Base-by-base conservation (phyloP, 2,113 vertebrate species). In the Dromaius novaehollandiae region DNA sequence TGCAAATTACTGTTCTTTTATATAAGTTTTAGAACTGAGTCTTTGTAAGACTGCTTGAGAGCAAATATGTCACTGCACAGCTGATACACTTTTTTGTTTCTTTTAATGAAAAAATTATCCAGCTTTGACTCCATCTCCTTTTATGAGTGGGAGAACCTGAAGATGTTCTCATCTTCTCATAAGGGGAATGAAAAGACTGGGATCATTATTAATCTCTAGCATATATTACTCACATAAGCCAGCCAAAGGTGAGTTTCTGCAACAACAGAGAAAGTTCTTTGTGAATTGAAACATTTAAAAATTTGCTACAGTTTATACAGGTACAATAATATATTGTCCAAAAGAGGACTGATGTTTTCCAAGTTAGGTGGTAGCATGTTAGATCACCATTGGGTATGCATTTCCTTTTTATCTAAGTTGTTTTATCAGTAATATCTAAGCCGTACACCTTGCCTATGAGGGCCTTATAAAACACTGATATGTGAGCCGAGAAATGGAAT, bases 61-160 rank as follows among this genome's bases (percentile, higher is more conserved):
- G 40, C 25, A 70, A 65, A 42, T 42, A 32, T 68, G 34, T 82
- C 0, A 0, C 63, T 77, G 46, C 50, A 46, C 48, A 89, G 48
- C 48, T 87, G 81, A 58, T 81, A 65, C 3, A 50, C 28, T 61
- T 71, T 86, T 89, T 86, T 74, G 44, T 86, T 95, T 90, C 69
- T 91, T 96, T 70, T 79, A 70, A 89, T 66, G 34, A 86, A 89
- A 93, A 69, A 74, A 36, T 36, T 61, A 73, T 22, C 30, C 32
- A 58, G 21, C 55, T 95, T 89, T 90, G 74, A 78, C 13, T 79
- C 3, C 44, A 65, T 81, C 63, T 64, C 65, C 50, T 93, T 88
- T 90, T 91, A 53, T 81, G 74, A 86, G 75, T 82, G 40, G 51
- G 84, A 92, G 82, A 96, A 88, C 88, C 44, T 95, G 71, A 87